Conservation (phyloP, 2,797 vertebrate species). For the Oryzias sinensis region DNA sequence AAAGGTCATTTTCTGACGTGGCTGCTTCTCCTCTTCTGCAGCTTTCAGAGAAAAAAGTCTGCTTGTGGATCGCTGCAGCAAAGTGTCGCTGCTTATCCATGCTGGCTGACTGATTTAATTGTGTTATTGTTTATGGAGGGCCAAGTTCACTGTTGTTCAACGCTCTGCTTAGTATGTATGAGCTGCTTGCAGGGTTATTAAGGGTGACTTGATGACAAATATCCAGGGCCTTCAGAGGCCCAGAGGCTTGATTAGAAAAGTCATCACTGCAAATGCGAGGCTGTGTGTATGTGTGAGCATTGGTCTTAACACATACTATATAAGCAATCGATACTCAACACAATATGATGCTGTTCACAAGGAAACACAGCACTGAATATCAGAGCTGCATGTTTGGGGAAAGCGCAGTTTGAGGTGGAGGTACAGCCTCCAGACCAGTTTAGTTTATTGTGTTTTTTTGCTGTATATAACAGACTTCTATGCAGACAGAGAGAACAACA, state of each 20-base stretch:
- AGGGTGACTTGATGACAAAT: conserved; percentile 72
- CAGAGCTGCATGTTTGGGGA: too few relatives aligned
- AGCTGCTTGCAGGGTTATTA: conserved; percentile 61
- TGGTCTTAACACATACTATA: conserved; percentile 25
- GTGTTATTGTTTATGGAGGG: conserved; percentile 62
- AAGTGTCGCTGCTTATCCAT: conserved; percentile 48
- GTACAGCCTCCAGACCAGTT: too few relatives aligned
- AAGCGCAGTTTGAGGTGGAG: too few relatives aligned
- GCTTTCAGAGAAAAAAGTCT: conserved; percentile 40
- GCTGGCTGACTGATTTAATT: conserved; percentile 70
- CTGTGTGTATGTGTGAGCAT: neutral
- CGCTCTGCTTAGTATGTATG: conserved; percentile 68
- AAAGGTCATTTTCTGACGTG: conserved; percentile 28
- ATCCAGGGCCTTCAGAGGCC: conserved; percentile 56
- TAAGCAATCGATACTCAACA: conserved; percentile 24
- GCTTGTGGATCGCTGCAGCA: conserved; percentile 37
- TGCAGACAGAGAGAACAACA: too few relatives aligned
- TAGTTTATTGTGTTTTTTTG: too few relatives aligned
- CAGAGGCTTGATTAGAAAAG: conserved; percentile 65
- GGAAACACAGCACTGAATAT: neutral
- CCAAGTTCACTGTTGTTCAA: conserved; percentile 65
- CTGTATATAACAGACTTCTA: too few relatives aligned
- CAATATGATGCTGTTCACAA: conserved; percentile 12
- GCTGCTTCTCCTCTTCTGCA: conserved; percentile 41
- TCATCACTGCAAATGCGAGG: conserved; percentile 45